Evolutionary conservation across 2,888 invertebrate species (phyloP), one percentile per base, ranked within the genome.

Genomic region (Mamestra brassicae): DNA sequence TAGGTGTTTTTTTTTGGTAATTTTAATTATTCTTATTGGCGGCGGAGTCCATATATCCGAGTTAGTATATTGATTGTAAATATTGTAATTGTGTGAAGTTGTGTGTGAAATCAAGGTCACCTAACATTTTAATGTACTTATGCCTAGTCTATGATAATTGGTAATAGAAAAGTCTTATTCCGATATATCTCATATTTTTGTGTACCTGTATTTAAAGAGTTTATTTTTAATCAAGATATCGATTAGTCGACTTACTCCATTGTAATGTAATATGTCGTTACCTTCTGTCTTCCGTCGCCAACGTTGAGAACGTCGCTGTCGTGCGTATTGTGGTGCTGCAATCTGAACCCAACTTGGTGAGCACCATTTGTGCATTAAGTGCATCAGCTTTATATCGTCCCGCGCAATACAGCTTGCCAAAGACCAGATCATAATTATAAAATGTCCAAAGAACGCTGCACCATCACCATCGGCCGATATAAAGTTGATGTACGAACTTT

Each of bases 201-300:
- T 82, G 78, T 84, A 82, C 73, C 69, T 78, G 76, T 76, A 76
- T 85, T 74, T 57, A 73, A 73, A 84, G 69, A 80, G 76, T 72
- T 80, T 78, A 81, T 80, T 74, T 76, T 71, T 78, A 76, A 76
- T 74, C 58, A 70, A 77, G 60, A 67, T 58, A 68, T 81, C 45
- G 72, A 69, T 67, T 57, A 63, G 55, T 65, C 38, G 55, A 74
- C 60, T 64, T 72, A 65, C 74, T 80, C 66, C 74, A 77, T 78
- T 78, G 75, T 74, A 67, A 74, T 82, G 60, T 76, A 70, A 77
- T 73, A 58, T 65, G 57, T 74, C 47, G 57, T 66, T 67, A 75
- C 74, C 75, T 80, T 36, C 74, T 64, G 87, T 86, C 85, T 86
- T 84, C 87, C 86, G 86, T 86, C 86, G 87, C 87, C 86, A 86